A percentile compares a stretch with the other conserved stretches of the same genome.
Conservation (phyloP, 2,113 vertebrate genomes). For the Tenebrosternarchus preto region DNA sequence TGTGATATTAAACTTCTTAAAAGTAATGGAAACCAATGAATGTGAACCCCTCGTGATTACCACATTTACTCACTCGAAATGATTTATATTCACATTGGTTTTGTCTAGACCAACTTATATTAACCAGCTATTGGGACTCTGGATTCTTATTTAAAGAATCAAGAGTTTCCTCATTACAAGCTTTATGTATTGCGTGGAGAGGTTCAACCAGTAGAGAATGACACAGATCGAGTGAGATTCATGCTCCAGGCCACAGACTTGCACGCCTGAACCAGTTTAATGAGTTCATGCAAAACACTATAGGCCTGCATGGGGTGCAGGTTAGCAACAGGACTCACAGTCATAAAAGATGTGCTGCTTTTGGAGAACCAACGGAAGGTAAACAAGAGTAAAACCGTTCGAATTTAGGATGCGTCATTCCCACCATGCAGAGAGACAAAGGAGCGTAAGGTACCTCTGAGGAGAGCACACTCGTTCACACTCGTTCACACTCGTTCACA, state of each 20-base stretch:
- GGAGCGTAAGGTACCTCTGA: background rate
- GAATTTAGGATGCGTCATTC: too few species aligned
- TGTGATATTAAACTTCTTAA: background rate
- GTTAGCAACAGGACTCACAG: background rate
- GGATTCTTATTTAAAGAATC: slow-evolving; percentile 8
- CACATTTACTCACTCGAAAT: background rate
- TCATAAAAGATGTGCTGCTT: slow-evolving; percentile 28
- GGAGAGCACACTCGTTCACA: slow-evolving; percentile 2
- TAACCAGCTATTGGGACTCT: slow-evolving; percentile 15
- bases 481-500: background rate
- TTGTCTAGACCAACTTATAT: background rate
- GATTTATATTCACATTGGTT: background rate
- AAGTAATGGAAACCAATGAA: background rate
- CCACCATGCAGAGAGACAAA: slow-evolving; percentile 50
- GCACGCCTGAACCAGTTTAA: slow-evolving; percentile 19
- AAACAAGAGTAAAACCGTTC: slow-evolving; percentile 14
- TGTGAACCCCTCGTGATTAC: background rate
- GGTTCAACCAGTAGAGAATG: background rate
- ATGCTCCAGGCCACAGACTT: background rate
- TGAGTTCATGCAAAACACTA: background rate
- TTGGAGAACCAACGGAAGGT: slow-evolving; percentile 41
- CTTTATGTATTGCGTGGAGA: background rate
- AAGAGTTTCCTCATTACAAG: slow-evolving; percentile 19
- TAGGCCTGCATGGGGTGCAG: background rate
- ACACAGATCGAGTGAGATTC: background rate